Conservation (phyloP, 2,888 invertebrate species). For the Dasypolia templi region DNA sequence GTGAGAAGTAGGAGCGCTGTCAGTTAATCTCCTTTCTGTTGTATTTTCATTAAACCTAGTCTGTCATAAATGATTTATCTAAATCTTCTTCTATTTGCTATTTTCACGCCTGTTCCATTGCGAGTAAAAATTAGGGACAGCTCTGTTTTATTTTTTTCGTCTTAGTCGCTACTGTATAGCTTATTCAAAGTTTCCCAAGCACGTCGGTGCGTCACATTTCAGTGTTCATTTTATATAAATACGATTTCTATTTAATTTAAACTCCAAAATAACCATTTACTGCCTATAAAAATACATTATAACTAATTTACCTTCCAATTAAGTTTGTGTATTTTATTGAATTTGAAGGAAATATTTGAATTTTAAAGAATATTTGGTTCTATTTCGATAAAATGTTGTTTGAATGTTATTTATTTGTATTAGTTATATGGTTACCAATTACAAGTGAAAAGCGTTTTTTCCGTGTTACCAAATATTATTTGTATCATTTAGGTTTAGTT, state of each 20-base stretch:
- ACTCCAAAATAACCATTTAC: background rate
- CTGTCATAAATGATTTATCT: background rate
- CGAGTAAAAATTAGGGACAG: background rate
- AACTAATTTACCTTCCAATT: slow-evolving; percentile 6
- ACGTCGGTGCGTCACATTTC: slow-evolving; percentile 4
- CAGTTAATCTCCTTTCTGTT: background rate
- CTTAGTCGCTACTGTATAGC: background rate
- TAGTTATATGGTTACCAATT: slow-evolving; percentile 64
- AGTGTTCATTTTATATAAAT: background rate
- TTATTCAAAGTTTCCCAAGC: background rate
- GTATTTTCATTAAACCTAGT: slow-evolving; percentile 8
- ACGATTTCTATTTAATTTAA: background rate
- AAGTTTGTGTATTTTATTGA: slow-evolving; percentile 25
- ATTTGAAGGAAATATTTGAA: too few relatives aligned
- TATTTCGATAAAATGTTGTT: slow-evolving; percentile 34
- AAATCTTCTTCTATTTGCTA: slow-evolving; percentile 2
- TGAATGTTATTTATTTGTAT: slow-evolving; percentile 53
- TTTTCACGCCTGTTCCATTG: background rate
- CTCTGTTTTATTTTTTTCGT: slow-evolving; percentile 13
- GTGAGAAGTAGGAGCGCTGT: background rate
- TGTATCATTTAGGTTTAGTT: slow-evolving; percentile 56
- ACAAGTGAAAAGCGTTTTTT: slow-evolving; percentile 47
- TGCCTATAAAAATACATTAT: slow-evolving; percentile 1
- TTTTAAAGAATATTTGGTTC: slow-evolving; percentile 28
- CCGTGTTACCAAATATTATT: slow-evolving; percentile 72